These are phyloP conservation scores for Hemichromis elongatus DNA, from an alignment of 2,113 vertebrate species.

Conservation along the genomic window DNA sequence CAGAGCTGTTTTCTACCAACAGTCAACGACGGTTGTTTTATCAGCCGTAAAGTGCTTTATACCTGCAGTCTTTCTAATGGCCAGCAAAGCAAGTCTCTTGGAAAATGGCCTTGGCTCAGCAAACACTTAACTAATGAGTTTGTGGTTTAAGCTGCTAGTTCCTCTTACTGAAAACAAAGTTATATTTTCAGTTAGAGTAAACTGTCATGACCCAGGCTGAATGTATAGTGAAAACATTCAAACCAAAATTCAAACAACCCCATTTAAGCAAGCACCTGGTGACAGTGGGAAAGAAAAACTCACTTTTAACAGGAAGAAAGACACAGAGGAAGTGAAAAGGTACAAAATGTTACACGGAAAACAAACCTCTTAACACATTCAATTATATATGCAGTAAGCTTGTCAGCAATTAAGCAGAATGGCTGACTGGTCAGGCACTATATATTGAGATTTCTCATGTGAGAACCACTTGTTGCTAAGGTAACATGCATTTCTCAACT, in stretches of 20 bases:
- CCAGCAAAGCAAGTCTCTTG: background rate
- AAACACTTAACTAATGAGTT: background rate
- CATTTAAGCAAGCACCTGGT: too few relatives aligned
- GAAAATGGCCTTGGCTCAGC: background rate
- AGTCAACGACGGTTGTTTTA: background rate
- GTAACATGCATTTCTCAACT: background rate
- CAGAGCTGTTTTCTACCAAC: background rate
- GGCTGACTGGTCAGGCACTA: background rate
- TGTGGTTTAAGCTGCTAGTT: background rate
- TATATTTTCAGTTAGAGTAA: background rate
- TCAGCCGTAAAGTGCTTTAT: background rate
- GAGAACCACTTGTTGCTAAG: background rate
- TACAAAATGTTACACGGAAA: background rate
- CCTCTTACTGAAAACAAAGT: background rate
- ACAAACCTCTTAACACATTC: background rate
- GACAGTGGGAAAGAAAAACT: background rate
- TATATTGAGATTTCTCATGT: background rate
- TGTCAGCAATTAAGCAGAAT: background rate
- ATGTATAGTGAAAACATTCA: background rate
- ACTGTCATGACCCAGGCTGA: background rate
- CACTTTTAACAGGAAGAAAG: background rate
- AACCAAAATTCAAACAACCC: background rate
- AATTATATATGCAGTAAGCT: background rate
- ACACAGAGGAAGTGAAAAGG: background rate
- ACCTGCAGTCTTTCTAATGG: background rate